Evolutionary conservation across 2,113 vertebrate genomes (phyloP).

Genomic region (Dascyllus trimaculatus): DNA sequence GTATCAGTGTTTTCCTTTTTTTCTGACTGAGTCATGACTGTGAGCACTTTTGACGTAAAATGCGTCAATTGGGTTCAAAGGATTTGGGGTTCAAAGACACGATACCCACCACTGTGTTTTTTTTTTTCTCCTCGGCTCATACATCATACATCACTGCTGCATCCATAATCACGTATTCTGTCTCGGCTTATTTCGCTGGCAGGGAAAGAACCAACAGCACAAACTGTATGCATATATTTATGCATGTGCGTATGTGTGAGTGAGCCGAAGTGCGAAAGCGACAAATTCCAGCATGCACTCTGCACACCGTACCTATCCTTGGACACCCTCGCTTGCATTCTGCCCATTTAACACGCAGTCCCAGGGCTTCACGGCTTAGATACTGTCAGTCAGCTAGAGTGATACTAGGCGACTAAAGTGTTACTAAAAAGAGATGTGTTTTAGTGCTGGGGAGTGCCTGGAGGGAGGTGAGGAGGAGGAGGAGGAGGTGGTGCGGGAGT

Average conservation of each 20-base stretch:
- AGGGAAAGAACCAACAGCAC: slow-evolving; percentile 19
- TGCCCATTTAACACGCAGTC: slow-evolving; percentile 59
- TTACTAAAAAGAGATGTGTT: slow-evolving; percentile 68
- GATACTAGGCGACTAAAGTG: slow-evolving; percentile 68
- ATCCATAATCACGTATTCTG: slow-evolving; percentile 36
- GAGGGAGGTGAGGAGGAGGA: slow-evolving; percentile 48
- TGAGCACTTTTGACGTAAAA: slow-evolving; percentile 26
- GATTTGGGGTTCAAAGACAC: slow-evolving; percentile 33
- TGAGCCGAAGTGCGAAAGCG: slow-evolving; percentile 31
- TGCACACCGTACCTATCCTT: slow-evolving; percentile 7
- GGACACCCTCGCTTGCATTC: slow-evolving; percentile 39
- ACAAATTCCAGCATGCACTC: slow-evolving; percentile 23
- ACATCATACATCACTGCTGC: slow-evolving; percentile 35
- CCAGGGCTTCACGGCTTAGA: slow-evolving; percentile 42
- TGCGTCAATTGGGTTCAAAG: slow-evolving; percentile 39
- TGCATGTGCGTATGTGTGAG: background rate
- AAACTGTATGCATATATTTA: slow-evolving; percentile 11
- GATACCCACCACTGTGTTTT: slow-evolving; percentile 14
- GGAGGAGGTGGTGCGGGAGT: slow-evolving; percentile 44
- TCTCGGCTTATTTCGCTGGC: slow-evolving; percentile 20
- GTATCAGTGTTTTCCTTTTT: slow-evolving; percentile 4
- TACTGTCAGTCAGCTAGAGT: slow-evolving; percentile 72
- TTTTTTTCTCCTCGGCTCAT: slow-evolving; percentile 15
- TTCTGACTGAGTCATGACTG: slow-evolving; percentile 21
- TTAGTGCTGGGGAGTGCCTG: slow-evolving; percentile 41